Percentiles rank a stretch among this genome's conserved stretches.
These are phyloP conservation scores for Amaurobius ferox DNA, from an alignment of 2,888 invertebrate genomes.

Conservation along the genomic window DNA sequence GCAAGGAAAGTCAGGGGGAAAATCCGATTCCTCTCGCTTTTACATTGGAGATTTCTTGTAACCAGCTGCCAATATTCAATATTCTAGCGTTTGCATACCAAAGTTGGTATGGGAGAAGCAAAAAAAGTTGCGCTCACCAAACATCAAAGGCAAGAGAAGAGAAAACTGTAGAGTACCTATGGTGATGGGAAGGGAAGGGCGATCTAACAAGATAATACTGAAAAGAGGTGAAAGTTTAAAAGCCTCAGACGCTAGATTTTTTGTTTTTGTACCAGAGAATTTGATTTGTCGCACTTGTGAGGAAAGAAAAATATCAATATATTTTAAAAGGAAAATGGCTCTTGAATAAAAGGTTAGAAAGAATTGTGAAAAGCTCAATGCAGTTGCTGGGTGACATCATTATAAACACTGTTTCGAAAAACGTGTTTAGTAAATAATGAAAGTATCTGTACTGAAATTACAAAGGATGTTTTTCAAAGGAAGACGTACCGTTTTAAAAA, in stretches of 20 bases:
- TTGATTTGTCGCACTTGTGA: constrained; percentile 21
- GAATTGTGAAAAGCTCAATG: too few relatives aligned
- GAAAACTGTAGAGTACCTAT: not conserved
- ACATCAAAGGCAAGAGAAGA: constrained; percentile 57
- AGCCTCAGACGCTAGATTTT: not conserved
- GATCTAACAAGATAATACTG: constrained; percentile 54
- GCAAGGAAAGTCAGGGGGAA: constrained; percentile 9
- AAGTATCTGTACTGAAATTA: too few relatives aligned
- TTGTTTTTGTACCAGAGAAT: not conserved
- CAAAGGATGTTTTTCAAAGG: too few relatives aligned
- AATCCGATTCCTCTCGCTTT: constrained; percentile 56
- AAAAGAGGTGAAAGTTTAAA: not conserved
- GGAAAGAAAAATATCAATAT: not conserved
- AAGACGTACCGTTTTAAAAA: too few relatives aligned
- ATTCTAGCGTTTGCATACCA: constrained; percentile 65
- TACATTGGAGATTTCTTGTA: constrained; percentile 22
- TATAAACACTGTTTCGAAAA: too few relatives aligned
- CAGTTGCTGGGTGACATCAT: too few relatives aligned
- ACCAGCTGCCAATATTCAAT: constrained; percentile 67
- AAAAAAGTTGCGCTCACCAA: constrained; percentile 33
- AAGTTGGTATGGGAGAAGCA: constrained; percentile 1
- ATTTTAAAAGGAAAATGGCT: not conserved
- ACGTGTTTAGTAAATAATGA: too few relatives aligned
- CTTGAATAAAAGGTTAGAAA: not conserved
- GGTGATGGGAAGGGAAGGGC: not conserved